Percentiles rank a stretch among this genome's conserved stretches.
Conservation (phyloP, 1,140 invertebrate genomes). For the Triops longicaudatus region DNA sequence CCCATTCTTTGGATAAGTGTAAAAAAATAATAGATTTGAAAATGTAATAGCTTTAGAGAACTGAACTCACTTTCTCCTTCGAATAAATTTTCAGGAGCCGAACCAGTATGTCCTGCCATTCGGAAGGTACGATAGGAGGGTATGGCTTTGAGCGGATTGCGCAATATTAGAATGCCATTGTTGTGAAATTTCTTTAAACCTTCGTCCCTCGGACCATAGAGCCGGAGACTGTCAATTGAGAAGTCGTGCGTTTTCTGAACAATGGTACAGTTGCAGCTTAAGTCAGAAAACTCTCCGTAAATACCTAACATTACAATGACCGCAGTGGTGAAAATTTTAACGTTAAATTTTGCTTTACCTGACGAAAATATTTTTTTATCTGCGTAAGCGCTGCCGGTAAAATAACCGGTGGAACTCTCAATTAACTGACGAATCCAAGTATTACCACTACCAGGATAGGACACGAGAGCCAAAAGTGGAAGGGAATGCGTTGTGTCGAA, state of each 20-base stretch:
- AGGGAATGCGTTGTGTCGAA: slow-evolving; percentile 24
- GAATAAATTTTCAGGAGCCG: neutral
- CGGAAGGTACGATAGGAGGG: slow-evolving; percentile 2
- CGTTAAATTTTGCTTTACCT: slow-evolving; percentile 30
- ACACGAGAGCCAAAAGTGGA: slow-evolving; percentile 35
- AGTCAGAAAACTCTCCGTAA: slow-evolving; percentile 35
- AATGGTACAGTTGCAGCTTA: slow-evolving; percentile 35
- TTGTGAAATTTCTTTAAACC: neutral
- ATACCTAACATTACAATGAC: slow-evolving; percentile 33
- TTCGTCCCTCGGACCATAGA: neutral
- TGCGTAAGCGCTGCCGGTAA: slow-evolving; percentile 38
- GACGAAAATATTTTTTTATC: slow-evolving; percentile 32
- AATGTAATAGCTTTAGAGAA: slow-evolving; percentile 27
- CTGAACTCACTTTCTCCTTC: slow-evolving; percentile 34
- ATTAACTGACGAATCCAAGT: slow-evolving; percentile 39
- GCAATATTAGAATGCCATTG: slow-evolving; percentile 9
- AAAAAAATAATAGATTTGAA: slow-evolving; percentile 19
- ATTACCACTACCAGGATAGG: slow-evolving; percentile 39
- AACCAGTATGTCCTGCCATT: neutral
- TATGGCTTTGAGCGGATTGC: slow-evolving; percentile 7
- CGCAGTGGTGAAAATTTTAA: neutral
- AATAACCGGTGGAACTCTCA: slow-evolving; percentile 37
- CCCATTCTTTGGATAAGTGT: slow-evolving; percentile 32
- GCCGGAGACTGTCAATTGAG: neutral
- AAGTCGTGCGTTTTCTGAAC: slow-evolving; percentile 38